Percentiles rank a stretch among this genome's conserved stretches.
These are phyloP conservation scores for Xiphophorus birchmanni DNA, from an alignment of 2,797 vertebrate species.

Conservation along the genomic window DNA sequence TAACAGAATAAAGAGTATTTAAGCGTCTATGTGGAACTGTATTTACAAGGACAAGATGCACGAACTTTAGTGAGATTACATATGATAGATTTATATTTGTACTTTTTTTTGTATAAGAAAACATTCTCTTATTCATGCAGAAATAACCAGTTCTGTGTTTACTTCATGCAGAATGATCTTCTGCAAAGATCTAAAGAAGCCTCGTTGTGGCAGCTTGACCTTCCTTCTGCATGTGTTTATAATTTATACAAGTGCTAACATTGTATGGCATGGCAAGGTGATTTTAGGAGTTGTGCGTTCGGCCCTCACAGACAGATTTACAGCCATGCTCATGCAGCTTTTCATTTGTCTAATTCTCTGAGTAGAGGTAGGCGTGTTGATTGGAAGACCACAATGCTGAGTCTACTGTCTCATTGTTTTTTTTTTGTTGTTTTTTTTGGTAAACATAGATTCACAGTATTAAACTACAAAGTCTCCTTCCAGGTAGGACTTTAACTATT, in stretches of 20 bases:
- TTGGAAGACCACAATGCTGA: conserved; percentile 61
- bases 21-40: conserved; percentile 5
- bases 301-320: conserved; percentile 71
- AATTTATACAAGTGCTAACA: conserved; percentile 35
- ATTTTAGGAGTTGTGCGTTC: conserved; percentile 59
- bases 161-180: conserved; percentile 11
- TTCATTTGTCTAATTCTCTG: conserved; percentile 79
- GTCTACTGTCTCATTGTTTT: conserved; percentile 44
- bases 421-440: conserved; percentile 51
- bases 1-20: conserved; percentile 33
- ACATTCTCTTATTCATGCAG: neutral
- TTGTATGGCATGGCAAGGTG: conserved; percentile 48
- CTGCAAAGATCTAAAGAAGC: conserved; percentile 14
- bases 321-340: conserved; percentile 57
- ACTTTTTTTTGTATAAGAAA: conserved; percentile 4
- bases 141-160: conserved; percentile 18
- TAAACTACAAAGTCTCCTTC: conserved; percentile 29
- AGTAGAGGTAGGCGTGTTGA: conserved; percentile 63
- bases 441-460: conserved; percentile 35
- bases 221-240: conserved; percentile 31
- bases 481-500: conserved; percentile 29
- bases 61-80: neutral
- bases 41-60: conserved; percentile 21
- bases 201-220: conserved; percentile 22
- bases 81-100: neutral